Evolutionary conservation across 2,113 vertebrate genomes (phyloP), one percentile per base, ranked within the genome.

Genomic region (Jaculus jaculus): DNA sequence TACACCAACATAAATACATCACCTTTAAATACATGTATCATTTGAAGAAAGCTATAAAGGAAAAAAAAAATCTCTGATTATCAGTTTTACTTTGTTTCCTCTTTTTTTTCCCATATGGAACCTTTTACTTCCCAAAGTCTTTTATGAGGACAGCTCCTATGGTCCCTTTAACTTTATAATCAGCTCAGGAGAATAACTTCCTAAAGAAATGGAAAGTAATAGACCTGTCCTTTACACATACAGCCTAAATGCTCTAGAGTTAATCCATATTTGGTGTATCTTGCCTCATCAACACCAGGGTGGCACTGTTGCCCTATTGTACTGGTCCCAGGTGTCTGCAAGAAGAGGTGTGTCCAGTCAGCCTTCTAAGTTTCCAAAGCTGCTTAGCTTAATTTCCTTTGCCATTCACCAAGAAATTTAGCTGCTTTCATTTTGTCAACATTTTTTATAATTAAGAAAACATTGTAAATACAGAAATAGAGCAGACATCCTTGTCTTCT

Each of bases 361-460:
- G 15, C 54, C 54, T 54, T 54, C 11, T 54, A 54, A 63, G 18
- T 47, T 15, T 77, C 28, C 47, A 26, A 18, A 89, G 58, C 42
- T n/a, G 20, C 60, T 77, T 23, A 65, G 30, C 3, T 15, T 72
- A 69, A 37, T 15, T 15, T 73, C 32, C 42, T 83, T 61, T 89
- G 18, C 9, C 34, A 72, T 66, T 78, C 65, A 93, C 37, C 51
- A 75, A 61, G 58, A 72, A 82, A 72, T 16, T 21, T 74, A 72
- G 26, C 12, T 47, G 11, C 18, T 54, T 88, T 92, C 51, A 61
- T 69, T 84, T 60, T 84, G 30, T 68, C 39, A 84, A 15, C n/a
- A 54, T 79, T 63, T 78, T 87, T 69, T 79, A 28, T 58, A 93
- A 90, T 74, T 74, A 61, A 39, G 10, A 30, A 90, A 78, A 79